These are phyloP conservation scores for Hirudinaria manillensis DNA, from an alignment of 2,888 invertebrate genomes.

Conservation along the genomic window DNA sequence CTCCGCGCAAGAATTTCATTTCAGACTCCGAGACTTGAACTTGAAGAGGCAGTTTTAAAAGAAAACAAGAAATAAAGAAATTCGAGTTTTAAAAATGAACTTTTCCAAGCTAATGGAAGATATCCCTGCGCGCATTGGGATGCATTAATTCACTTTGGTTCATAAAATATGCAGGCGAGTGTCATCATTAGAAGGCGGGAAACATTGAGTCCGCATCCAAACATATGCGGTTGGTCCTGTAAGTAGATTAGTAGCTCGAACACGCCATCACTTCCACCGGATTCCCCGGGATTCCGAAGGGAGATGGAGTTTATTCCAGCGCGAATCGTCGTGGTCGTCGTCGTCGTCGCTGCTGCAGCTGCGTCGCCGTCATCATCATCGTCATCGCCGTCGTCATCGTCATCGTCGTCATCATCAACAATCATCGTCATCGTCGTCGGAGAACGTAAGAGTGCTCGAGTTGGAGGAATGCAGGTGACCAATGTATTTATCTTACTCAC, in stretches of 20 bases:
- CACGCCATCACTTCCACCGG: not conserved
- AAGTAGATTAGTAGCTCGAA: not conserved
- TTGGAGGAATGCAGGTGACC: not conserved
- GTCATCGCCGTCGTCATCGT: not conserved
- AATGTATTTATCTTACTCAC: not conserved
- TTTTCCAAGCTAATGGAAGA: constrained; percentile 16
- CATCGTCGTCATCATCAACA: not conserved
- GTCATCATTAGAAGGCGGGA: constrained; percentile 19
- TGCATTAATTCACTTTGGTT: constrained; percentile 26
- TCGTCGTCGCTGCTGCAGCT: too few species aligned
- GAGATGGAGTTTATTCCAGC: not conserved
- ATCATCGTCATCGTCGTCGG: not conserved
- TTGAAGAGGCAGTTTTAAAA: not conserved
- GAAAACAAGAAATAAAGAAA: not conserved
- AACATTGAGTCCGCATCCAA: constrained; percentile 9
- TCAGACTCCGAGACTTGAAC: too few species aligned
- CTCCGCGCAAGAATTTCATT: too few species aligned
- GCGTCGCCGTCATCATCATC: too few species aligned
- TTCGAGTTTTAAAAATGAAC: not conserved
- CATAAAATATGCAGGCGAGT: constrained; percentile 15
- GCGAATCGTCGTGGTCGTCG: too few species aligned
- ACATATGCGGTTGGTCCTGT: not conserved
- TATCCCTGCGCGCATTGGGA: constrained; percentile 17
- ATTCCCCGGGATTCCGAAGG: not conserved
- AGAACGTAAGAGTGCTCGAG: not conserved